Evolutionary conservation across 2,797 vertebrate genomes (phyloP).

Genomic region (Eulemur coronatus): DNA sequence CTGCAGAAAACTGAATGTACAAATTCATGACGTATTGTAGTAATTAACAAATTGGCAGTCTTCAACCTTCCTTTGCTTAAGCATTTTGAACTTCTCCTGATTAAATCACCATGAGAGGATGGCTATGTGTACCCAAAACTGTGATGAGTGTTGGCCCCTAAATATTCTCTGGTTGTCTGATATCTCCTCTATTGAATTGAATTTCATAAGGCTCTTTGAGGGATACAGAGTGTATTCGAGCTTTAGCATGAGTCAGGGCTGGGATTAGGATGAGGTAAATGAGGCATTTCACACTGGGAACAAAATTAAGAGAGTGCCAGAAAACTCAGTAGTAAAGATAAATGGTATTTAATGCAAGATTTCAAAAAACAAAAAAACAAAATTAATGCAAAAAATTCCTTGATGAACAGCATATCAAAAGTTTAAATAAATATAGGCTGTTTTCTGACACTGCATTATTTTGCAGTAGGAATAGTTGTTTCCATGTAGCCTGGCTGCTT

Average conservation of each 20-base stretch:
- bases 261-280: not conserved
- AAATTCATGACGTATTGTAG: not conserved
- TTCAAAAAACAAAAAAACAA: not conserved
- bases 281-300: not conserved
- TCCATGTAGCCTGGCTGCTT: not conserved
- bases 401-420: not conserved
- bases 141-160: not conserved
- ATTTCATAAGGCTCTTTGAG: not conserved
- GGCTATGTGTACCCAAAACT: not conserved
- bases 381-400: not conserved
- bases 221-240: not conserved
- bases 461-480: accelerated
- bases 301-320: not conserved
- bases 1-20: not conserved
- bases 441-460: not conserved
- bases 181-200: not conserved
- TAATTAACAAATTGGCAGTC: not conserved
- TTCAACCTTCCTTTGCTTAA: not conserved
- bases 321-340: not conserved
- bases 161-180: not conserved
- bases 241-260: not conserved
- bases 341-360: not conserved
- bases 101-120: not conserved
- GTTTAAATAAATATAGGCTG: not conserved
- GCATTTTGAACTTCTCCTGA: not conserved